These are phyloP conservation scores for Leptoclinus maculatus DNA, from an alignment of 2,797 vertebrate genomes.

Conservation along the genomic window DNA sequence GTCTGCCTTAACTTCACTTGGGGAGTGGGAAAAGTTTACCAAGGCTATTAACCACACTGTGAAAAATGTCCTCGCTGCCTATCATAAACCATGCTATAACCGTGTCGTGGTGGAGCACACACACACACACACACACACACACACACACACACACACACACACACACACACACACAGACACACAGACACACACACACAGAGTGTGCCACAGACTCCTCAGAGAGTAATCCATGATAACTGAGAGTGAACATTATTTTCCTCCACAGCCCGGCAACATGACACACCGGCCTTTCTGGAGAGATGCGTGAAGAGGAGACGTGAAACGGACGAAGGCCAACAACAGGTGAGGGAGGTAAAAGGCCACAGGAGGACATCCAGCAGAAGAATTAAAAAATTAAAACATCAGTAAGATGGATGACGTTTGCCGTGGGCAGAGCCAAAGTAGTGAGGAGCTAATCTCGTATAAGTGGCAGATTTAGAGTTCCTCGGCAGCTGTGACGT, in stretches of 20 bases:
- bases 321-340: background rate
- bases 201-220: too few species aligned
- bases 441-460: conserved; percentile 39
- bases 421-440: conserved; percentile 10
- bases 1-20: too few species aligned
- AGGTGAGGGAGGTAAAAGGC: background rate
- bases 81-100: too few species aligned
- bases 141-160: too few species aligned
- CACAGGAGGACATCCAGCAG: background rate
- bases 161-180: too few species aligned
- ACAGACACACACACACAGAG: too few species aligned
- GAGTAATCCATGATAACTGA: conserved; percentile 19
- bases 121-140: background rate
- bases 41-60: too few species aligned
- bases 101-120: background rate
- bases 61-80: too few species aligned
- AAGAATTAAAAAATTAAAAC: too few species aligned
- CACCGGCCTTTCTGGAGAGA: background rate
- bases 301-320: background rate
- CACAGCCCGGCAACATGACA: conserved; percentile 19
- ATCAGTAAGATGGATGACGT: background rate
- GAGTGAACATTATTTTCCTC: conserved; percentile 27
- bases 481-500: conserved; percentile 65
- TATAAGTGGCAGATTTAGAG: conserved; percentile 66
- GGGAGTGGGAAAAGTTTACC: too few species aligned